Evolutionary conservation across 23 tunicate genomes (phyloP).

Genomic region (Botrylloides violaceus): DNA sequence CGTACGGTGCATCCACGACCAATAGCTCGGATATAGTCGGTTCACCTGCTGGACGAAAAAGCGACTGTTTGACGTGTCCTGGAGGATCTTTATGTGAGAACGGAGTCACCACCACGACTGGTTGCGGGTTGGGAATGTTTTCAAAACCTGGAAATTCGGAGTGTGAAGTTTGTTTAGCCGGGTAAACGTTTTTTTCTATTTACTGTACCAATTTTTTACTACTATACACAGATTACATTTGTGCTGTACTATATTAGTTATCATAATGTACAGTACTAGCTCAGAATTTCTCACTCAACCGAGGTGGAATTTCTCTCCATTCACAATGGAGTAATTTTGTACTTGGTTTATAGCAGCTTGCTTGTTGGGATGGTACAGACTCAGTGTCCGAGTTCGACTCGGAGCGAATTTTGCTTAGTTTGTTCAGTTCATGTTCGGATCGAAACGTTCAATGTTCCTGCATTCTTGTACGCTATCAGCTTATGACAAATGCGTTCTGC

Average conservation of each 20-base stretch:
- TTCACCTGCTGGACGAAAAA: slow-evolving; percentile 62
- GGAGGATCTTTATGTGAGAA: slow-evolving; percentile 61
- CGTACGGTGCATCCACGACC: slow-evolving; percentile 46
- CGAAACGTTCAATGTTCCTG: too few relatives aligned
- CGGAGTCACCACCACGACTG: slow-evolving; percentile 32
- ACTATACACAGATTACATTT: too few relatives aligned
- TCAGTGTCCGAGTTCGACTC: too few relatives aligned
- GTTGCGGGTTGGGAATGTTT: slow-evolving; percentile 61
- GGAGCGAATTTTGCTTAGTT: too few relatives aligned
- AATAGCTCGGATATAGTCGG: slow-evolving; percentile 22
- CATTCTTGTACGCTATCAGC: too few relatives aligned
- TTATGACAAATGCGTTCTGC: too few relatives aligned
- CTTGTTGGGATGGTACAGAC: too few relatives aligned
- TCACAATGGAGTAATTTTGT: too few relatives aligned
- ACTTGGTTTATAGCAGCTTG: too few relatives aligned
- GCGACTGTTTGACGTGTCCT: slow-evolving; percentile 69
- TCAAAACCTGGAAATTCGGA: slow-evolving; percentile 57
- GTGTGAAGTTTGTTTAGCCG: slow-evolving; percentile 61
- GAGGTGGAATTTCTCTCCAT: neutral
- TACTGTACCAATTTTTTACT: too few relatives aligned
- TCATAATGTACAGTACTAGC: neutral
- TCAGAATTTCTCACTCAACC: neutral
- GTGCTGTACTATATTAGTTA: neutral
- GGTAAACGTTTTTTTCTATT: slow-evolving; percentile 26
- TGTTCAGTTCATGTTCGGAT: too few relatives aligned